Evolutionary conservation across 2,888 invertebrate genomes (phyloP), one percentile per base, ranked within the genome.

Genomic region (Calameuta pallipes): DNA sequence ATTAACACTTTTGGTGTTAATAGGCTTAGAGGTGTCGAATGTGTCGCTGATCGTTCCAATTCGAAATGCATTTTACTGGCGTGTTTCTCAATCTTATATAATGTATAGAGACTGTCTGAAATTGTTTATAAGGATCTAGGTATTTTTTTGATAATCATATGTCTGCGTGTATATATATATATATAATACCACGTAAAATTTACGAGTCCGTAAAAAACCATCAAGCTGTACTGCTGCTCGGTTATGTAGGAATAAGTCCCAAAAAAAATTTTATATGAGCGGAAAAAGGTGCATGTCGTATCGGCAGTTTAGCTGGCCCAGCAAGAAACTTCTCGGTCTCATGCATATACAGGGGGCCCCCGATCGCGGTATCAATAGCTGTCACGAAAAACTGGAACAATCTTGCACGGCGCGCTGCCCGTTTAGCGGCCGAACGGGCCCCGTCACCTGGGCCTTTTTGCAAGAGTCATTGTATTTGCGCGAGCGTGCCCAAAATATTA

Each of bases 1-100:
- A 90, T 91, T 90, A 91, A 90, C 90, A 83, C 87, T 82, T 78
- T 75, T 83, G 80, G 89, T 88, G 91, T 91, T 91, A 91, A 91
- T 90, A 89, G 89, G 84, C 84, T 84, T 82, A 81, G 80, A 90
- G 88, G 89, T 89, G 90, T 90, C 85, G 88, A 86, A 86, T 80
- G 83, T 81, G 85, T 82, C 83, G 83, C 81, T 78, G 77, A 80
- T 79, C 83, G 84, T 83, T 80, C 78, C 75, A 78, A 77, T 76
- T 81, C 81, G 56, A 56, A 56, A 56, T 56, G 56, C 9, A 56
- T 23, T 56, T 56, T 56, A 56, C 56, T 56, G 23, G 9, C 23
- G 9, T 23, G 23, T 23, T 56, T 9, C 9, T 56, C 56, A 56
- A 23, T 23, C 23, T 23, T 9, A 23, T 23, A 56, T 56, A 56